phyloP scores from a whole-genome alignment of 2,113 vertebrate species.

The Sciurus niger region DNA sequence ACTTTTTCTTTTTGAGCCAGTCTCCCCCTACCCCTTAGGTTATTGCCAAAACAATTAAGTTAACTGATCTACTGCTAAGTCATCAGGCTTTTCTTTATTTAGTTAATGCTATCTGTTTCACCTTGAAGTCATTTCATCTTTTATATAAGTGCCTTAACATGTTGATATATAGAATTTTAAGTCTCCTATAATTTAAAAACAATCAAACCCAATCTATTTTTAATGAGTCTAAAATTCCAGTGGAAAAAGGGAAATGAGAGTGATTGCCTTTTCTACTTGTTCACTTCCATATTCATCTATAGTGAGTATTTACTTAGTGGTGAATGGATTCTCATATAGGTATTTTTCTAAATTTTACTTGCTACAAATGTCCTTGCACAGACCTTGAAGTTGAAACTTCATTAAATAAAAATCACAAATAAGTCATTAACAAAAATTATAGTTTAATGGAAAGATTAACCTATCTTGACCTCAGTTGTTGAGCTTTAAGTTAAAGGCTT shows the following conservation, averaged over 20 bases:
- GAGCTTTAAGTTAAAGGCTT: background rate
- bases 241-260: background rate
- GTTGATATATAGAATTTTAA: background rate
- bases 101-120: conserved; percentile 10
- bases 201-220: conserved; percentile 19
- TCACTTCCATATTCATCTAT: background rate
- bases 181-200: background rate
- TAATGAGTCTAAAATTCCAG: background rate
- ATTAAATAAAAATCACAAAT: background rate
- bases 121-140: conserved; percentile 23
- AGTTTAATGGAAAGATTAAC: background rate
- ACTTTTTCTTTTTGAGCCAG: background rate
- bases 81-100: background rate
- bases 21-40: background rate
- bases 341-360: background rate
- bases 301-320: background rate
- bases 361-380: background rate
- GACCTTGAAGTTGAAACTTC: background rate
- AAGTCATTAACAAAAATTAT: background rate
- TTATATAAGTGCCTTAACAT: conserved; percentile 36
- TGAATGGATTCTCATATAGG: background rate
- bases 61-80: background rate
- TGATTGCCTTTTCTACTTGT: background rate
- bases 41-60: background rate
- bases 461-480: background rate